These are phyloP conservation scores for Agonopterix alstromeriana DNA, from an alignment of 2,888 invertebrate species.

Conservation along the genomic window DNA sequence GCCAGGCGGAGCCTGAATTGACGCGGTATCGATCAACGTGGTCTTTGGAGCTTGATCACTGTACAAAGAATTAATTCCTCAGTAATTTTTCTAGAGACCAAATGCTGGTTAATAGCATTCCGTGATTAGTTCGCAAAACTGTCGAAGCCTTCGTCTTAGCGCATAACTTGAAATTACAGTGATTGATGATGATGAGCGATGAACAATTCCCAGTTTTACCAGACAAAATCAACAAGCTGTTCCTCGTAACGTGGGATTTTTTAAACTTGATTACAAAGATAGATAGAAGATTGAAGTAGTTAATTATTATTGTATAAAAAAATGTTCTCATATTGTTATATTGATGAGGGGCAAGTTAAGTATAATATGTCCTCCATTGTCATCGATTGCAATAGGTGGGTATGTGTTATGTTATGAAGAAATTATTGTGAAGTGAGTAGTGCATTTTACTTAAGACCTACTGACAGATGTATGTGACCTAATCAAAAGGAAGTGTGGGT, in stretches of 20 bases:
- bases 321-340: neutral
- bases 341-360: neutral
- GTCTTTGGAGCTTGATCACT: slow-evolving; percentile 88
- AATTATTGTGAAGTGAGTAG: neutral
- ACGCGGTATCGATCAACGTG: slow-evolving; percentile 86
- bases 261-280: too few species aligned
- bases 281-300: too few species aligned
- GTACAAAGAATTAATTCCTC: slow-evolving; percentile 13
- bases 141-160: too few species aligned
- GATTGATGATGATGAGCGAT: too few species aligned
- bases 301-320: too few species aligned
- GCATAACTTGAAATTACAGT: too few species aligned
- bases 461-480: slow-evolving; percentile 8
- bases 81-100: neutral
- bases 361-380: neutral
- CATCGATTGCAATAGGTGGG: neutral
- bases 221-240: too few species aligned
- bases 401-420: slow-evolving; percentile 2
- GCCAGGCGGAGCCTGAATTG: slow-evolving; percentile 88
- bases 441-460: slow-evolving; percentile 5
- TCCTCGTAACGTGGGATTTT: too few species aligned
- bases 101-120: too few species aligned
- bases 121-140: too few species aligned
- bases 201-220: too few species aligned
- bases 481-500: slow-evolving; percentile 17